Evolutionary conservation across 35 echinoderm and acorn worm genomes (phyloP), one percentile per base, ranked within the genome.

Genomic region (Apostichopus parvimensis): DNA sequence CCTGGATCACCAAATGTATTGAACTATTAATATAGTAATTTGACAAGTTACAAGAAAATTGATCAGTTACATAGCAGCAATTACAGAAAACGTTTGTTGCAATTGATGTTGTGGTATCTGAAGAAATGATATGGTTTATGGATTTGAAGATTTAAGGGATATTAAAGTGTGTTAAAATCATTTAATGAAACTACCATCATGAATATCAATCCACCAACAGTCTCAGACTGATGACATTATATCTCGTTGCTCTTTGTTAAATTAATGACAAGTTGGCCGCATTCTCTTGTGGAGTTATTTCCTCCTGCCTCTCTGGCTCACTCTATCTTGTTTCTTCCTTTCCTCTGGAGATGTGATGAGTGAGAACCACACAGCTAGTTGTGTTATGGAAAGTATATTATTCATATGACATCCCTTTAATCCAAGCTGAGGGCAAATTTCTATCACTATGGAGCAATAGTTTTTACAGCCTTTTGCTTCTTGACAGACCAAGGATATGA

Each of bases 371-470:
- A 84, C 81, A 58, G 17, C 21, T 11, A 58, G 56, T 59, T 58
- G 18, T 84, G 55, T 58, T 17, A 22, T 58, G 55, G 20, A 84
- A 58, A n/a, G 55, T 56, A 84, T 57, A 59, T 23, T 22, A 58
- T 56, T 53, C 34, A 53, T 28, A 6, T 53, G 9, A 80, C 78
- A 12, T 11, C 52, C 15, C 7, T 58, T 23, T 84, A 84, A 84
- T 84, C 81, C 81, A 58, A 22, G 81, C 54, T 84, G 55, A 55
- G 57, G 13, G 81, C 81, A 6, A 84, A 84, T 84, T 84, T 84
- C 81, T 84, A 6, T 84, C 81, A 54, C 15, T 59, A 23, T 6
- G 4, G 58, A 53, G 20, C 54, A 20, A 55, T 82, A 84, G 22
- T 59, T 84, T 57, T 54, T 59, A 84, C 54, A 84, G 81, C 22